Evolutionary conservation across 2,797 vertebrate species (phyloP).

Genomic region (Ctenochaetus hawaiiensis): DNA sequence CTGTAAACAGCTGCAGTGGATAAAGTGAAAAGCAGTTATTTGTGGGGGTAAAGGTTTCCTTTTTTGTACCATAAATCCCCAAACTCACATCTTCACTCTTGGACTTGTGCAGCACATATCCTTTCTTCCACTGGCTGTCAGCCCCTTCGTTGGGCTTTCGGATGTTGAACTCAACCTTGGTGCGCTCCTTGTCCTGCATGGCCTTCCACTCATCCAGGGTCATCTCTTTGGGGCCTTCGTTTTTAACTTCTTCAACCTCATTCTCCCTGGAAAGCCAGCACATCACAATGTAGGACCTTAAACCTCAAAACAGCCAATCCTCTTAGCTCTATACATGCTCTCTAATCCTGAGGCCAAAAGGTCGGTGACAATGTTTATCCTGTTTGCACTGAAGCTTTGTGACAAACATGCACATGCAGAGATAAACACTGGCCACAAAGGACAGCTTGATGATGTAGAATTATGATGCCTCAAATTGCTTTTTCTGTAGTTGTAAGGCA

Average conservation of each 20-base stretch:
- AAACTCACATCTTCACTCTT: conserved; percentile 96
- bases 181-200: conserved; percentile 98
- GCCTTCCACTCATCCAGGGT: conserved; percentile 99
- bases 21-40: neutral
- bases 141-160: conserved; percentile 98
- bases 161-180: conserved; percentile 99
- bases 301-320: conserved; percentile 42
- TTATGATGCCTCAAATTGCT: neutral
- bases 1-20: neutral
- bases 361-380: conserved; percentile 48
- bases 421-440: neutral
- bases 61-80: neutral
- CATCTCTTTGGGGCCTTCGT: conserved; percentile 98
- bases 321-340: conserved; percentile 46
- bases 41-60: neutral
- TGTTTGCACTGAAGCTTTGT: conserved; percentile 30
- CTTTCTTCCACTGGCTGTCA: conserved; percentile 99
- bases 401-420: conserved; percentile 20
- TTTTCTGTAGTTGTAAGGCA: neutral
- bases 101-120: conserved; percentile 99
- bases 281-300: conserved; percentile 29
- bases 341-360: conserved; percentile 58
- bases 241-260: conserved; percentile 97
- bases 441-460: neutral
- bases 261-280: conserved; percentile 90